Evolutionary conservation across 2,113 vertebrate species (phyloP).

Genomic region (Chrysemys picta): DNA sequence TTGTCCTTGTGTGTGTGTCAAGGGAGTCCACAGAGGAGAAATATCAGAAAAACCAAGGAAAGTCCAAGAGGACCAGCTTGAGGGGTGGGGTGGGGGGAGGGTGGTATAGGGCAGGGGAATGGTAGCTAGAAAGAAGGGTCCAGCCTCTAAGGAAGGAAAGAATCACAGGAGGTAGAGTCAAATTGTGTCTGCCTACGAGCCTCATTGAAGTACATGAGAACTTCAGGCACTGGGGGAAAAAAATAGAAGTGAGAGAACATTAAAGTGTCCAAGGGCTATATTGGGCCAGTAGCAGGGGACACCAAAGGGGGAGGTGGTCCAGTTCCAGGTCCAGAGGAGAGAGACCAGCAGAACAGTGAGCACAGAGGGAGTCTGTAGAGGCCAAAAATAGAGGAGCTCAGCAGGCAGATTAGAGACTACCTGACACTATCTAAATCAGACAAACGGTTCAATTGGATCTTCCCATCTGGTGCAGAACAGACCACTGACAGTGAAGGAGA

Average conservation of each 20-base stretch:
- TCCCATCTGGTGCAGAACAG: not conserved
- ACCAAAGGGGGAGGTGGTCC: not conserved
- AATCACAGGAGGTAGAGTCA: not conserved
- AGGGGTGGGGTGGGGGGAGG: too few species aligned
- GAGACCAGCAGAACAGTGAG: not conserved
- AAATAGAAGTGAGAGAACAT: not conserved
- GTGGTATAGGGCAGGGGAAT: not conserved
- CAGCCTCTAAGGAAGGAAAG: not conserved
- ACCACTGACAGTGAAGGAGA: not conserved
- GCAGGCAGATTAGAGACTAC: not conserved
- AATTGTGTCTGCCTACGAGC: not conserved
- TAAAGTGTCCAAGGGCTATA: not conserved
- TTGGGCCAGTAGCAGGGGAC: fast-evolving
- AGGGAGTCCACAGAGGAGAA: not conserved
- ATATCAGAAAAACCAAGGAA: not conserved
- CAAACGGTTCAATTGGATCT: not conserved
- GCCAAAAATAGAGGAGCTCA: not conserved
- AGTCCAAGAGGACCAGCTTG: not conserved
- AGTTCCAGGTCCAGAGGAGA: not conserved
- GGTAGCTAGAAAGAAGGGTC: not conserved
- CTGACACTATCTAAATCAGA: not conserved
- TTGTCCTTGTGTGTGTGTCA: not conserved
- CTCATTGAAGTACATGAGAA: not conserved
- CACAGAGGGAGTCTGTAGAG: not conserved
- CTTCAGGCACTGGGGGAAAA: not conserved